phyloP scores from a whole-genome alignment of 2,888 invertebrate species.

The Tenthredo scrophulariae region DNA sequence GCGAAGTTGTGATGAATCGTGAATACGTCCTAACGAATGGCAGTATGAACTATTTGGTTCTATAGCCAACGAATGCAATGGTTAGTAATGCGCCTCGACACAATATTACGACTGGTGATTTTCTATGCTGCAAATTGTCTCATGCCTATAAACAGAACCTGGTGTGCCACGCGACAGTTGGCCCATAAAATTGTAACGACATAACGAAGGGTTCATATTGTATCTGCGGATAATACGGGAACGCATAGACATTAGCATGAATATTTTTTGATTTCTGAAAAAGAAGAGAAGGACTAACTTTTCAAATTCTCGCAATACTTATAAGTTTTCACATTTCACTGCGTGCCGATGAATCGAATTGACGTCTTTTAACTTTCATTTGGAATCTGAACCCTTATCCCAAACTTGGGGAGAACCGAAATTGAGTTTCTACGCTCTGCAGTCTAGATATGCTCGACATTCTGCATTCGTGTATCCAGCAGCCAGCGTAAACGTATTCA shows the following conservation, averaged over 20 bases:
- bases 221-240: background rate
- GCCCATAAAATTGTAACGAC: slow-evolving; percentile 73
- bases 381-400: background rate
- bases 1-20: slow-evolving; percentile 54
- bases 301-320: background rate
- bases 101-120: slow-evolving; percentile 76
- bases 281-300: background rate
- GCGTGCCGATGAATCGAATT: background rate
- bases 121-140: slow-evolving; percentile 77
- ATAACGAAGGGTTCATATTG: slow-evolving; percentile 27
- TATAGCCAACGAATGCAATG: background rate
- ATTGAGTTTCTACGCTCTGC: slow-evolving; percentile 44
- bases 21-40: slow-evolving; percentile 77
- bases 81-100: slow-evolving; percentile 45
- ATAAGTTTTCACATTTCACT: background rate
- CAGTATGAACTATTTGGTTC: slow-evolving; percentile 50
- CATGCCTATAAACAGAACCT: slow-evolving; percentile 76
- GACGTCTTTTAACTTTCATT: background rate
- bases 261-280: background rate
- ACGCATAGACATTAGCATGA: background rate
- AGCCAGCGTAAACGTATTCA: slow-evolving; percentile 62
- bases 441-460: slow-evolving; percentile 57
- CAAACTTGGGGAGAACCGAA: background rate
- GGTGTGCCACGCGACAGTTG: slow-evolving; percentile 73
- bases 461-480: slow-evolving; percentile 41